These are phyloP conservation scores for Ochotona curzoniae DNA, from an alignment of 2,113 vertebrate species.

Conservation along the genomic window DNA sequence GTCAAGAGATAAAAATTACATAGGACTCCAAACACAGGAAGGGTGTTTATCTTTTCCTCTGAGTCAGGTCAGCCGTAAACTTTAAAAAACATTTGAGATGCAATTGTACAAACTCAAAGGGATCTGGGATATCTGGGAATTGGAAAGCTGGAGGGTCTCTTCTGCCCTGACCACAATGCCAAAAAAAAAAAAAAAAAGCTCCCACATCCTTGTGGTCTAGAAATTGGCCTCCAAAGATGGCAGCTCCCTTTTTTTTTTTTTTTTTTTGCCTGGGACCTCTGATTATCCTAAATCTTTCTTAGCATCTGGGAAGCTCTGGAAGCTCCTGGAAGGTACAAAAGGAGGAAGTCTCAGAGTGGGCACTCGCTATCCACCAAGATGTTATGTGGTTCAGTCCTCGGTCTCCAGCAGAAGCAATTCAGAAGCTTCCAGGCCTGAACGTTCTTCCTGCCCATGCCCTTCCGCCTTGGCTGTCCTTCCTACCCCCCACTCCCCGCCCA, in stretches of 20 bases:
- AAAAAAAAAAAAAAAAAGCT: neutral
- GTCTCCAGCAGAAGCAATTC: neutral
- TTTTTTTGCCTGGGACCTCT: neutral
- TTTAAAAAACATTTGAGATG: conserved; percentile 80
- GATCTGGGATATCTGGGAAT: neutral
- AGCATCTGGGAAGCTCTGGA: neutral
- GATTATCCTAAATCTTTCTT: neutral
- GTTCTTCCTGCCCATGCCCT: neutral
- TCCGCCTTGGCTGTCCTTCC: neutral
- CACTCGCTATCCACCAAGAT: neutral
- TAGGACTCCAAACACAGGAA: conserved; percentile 88
- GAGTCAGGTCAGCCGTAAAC: conserved; percentile 85
- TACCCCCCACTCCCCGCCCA: neutral
- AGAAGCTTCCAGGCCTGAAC: neutral
- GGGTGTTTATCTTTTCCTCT: conserved; percentile 84
- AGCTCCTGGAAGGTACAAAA: neutral
- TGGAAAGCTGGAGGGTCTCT: neutral
- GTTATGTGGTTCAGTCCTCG: neutral
- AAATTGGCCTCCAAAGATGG: neutral
- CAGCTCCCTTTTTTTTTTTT: neutral
- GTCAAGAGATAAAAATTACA: conserved; percentile 93
- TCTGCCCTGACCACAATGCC: neutral
- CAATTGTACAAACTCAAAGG: neutral
- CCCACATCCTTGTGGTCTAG: neutral
- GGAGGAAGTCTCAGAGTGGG: neutral